Percentiles rank a stretch among this genome's conserved stretches.
phyloP scores from a whole-genome alignment of 2,888 invertebrate genomes.

The Balanococcus diminutus region DNA sequence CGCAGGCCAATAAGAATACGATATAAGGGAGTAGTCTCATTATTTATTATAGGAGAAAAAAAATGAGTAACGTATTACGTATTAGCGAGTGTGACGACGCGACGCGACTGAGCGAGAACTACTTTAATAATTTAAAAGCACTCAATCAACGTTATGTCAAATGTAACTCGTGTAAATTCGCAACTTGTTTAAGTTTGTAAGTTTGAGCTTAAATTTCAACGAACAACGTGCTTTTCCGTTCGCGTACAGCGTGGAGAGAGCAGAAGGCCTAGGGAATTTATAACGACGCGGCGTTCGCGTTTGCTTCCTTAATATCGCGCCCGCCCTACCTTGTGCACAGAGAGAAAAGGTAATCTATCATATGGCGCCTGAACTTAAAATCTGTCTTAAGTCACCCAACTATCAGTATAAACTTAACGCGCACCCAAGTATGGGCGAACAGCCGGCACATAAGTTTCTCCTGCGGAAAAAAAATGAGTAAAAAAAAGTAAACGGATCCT shows the following conservation, averaged over 20 bases:
- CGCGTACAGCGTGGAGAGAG: too few relatives aligned
- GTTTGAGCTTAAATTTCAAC: conserved; percentile 41
- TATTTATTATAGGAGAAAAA: neutral
- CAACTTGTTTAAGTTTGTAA: conserved; percentile 45
- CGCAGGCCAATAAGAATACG: neutral
- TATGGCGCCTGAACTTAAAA: conserved; percentile 38
- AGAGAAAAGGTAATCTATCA: conserved; percentile 18
- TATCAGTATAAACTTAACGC: conserved; percentile 34
- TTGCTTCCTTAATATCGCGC: conserved; percentile 14
- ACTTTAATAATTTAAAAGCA: conserved; percentile 48
- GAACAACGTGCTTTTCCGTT: conserved; percentile 25
- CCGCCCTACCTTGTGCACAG: neutral
- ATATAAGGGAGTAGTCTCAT: neutral
- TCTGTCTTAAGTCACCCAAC: conserved; percentile 42
- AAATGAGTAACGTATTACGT: neutral
- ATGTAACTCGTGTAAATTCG: conserved; percentile 46
- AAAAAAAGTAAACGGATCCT: neutral
- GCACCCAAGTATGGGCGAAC: conserved; percentile 7
- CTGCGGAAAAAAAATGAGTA: neutral
- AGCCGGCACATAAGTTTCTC: conserved; percentile 16
- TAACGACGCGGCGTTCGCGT: conserved; percentile 15
- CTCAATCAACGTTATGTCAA: conserved; percentile 46
- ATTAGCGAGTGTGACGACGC: neutral
- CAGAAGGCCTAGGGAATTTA: conserved; percentile 18
- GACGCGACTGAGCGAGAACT: neutral